Evolutionary conservation across 2,797 vertebrate genomes (phyloP), one percentile per base, ranked within the genome.

Genomic region (Perdix hodgsoniae): DNA sequence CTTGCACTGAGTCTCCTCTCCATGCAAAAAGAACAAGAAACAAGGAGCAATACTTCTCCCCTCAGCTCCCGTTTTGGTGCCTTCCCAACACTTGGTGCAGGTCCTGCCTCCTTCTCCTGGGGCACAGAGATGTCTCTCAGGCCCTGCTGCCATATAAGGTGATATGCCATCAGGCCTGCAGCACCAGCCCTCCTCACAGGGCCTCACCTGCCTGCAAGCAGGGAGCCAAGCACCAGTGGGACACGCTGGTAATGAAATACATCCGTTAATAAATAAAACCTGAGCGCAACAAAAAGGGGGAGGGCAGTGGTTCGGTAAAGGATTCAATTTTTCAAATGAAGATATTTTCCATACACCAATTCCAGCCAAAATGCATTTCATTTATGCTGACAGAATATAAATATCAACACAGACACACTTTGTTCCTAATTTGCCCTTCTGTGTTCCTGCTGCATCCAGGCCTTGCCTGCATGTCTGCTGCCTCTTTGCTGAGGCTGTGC

Each of bases 351-450:
- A 45, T 47, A 42, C 6, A 57, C 47, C 0, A 1, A 45, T 88
- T 83, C 79, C 76, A 90, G 92, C 88, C 91, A 96, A 95, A 89
- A 88, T 17, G 16, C 42, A 90, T 86, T 94, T 94, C 50, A 84
- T 22, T 94, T 92, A 71, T 49, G 45, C 69, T 77, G 81, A 56
- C 10, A 63, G 83, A 91, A 91, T 88, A 91, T 70, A 94, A 96
- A 94, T 93, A 96, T 57, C 75, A 93, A 74, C 47, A 57, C 71
- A 91, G 94, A 91, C 60, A 57, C 35, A 88, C 67, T 6, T 92
- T 91, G 90, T 93, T 96, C 88, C 93, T 80, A 65, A 47, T 35
- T 33, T 74, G 83, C 83, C 88, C 78, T 93, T 94, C 65, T 27
- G 40, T 44, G 29, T 19, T 67, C 57, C 65, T 64, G 60, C 44